Evolutionary conservation across 2,113 vertebrate genomes (phyloP), one percentile per base, ranked within the genome.

Genomic region (Paralichthys olivaceus): DNA sequence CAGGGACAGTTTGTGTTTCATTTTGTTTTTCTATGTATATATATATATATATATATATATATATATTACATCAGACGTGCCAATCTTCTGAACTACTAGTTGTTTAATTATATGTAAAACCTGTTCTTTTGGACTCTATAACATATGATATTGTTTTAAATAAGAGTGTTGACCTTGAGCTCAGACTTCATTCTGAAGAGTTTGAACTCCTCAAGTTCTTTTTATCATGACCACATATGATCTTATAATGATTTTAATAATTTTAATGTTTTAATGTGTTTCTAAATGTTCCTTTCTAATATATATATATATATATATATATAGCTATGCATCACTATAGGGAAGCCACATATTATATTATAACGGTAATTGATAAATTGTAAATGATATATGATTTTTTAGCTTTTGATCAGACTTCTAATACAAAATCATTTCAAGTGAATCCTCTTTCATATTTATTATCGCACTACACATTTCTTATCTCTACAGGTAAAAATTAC

Each of bases 401-500:
- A 0, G 17, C 22, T 77, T 77, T 68, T 85, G 15, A 61, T 85
- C 60, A 64, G 65, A 83, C 53, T 53, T 45, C 69, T 71, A 8
- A 20, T 29, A 2, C 7, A 12, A 43, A 17, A 58, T 8, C 5
- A 29, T 28, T 28, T n/a, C 20, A 62, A 62, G 37, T 23, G 5
- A 23, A 17, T 43, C n/a, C 32, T 37, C 32, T 43, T 62, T 62
- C 20, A 62, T 23, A 62, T 61, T 34, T 60, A 34, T 84, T 37
- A 75, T 68, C 64, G 53, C 11, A n/a, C 60, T 32, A 14, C 60
- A 34, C 55, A 37, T 72, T 80, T 80, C 61, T 85, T 73, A 83
- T 81, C 82, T 63, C 47, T 32, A 1, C 26, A 72, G 77, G 80
- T 87, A 79, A 85, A 72, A 89, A 74, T 86, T 45, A 58, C 57